Conservation (phyloP, 64 coral and sea anemone genomes). For the Dendronephthya gigantea region DNA sequence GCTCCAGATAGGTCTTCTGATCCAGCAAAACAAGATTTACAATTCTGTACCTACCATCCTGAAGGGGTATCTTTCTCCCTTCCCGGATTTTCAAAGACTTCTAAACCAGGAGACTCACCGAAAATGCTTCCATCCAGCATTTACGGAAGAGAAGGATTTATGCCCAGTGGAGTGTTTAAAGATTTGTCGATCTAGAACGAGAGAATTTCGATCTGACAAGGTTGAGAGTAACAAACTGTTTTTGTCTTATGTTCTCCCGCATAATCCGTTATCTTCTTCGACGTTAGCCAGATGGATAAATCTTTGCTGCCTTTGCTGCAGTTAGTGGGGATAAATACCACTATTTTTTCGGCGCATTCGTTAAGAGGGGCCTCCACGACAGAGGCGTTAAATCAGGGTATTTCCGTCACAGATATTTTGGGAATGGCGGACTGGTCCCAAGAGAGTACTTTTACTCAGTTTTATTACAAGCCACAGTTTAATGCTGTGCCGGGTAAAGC, state of each 20-base stretch:
- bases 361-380: not conserved
- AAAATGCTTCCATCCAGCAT: not conserved
- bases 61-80: not conserved
- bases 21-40: not conserved
- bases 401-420: not conserved
- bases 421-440: not conserved
- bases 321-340: not conserved
- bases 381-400: not conserved
- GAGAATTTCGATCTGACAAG: not conserved
- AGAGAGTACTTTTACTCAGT: not conserved
- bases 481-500: not conserved
- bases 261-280: not conserved
- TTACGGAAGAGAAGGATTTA: not conserved
- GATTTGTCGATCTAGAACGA: not conserved
- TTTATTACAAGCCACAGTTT: conserved; percentile 24
- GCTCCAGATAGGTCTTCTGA: conserved; percentile 1
- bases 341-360: not conserved
- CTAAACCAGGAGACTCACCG: not conserved
- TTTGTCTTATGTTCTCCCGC: not conserved
- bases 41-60: not conserved
- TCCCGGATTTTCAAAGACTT: not conserved
- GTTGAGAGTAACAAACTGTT: not conserved
- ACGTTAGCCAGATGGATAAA: conserved; percentile 3
- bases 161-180: not conserved
- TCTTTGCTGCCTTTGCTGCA: not conserved